phyloP scores from a whole-genome alignment of 1,140 invertebrate genomes.

The Littorina saxatilis region DNA sequence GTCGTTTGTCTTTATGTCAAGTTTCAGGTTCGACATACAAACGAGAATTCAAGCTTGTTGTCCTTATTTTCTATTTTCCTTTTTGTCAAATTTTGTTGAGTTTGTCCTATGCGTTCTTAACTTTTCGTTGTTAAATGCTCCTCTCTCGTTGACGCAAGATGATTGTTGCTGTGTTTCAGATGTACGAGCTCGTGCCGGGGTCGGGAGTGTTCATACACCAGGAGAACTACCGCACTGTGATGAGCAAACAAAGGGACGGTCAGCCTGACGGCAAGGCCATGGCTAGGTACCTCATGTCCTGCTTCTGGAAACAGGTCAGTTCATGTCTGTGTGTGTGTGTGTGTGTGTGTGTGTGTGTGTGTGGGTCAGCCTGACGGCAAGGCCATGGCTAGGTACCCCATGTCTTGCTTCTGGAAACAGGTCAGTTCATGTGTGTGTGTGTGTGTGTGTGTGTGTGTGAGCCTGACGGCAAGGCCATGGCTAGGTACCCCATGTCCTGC shows the following conservation, averaged over 20 bases:
- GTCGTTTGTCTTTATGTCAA: too few species aligned
- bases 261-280: constrained; percentile 49
- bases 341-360: neutral
- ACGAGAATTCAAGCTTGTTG: too few species aligned
- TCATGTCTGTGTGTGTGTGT: neutral
- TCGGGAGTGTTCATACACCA: constrained; percentile 48
- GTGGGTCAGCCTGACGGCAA: neutral
- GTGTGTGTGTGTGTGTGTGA: neutral
- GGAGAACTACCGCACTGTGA: constrained; percentile 46
- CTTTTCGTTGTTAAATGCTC: too few species aligned
- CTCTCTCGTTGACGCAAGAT: too few species aligned
- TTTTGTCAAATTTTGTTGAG: too few species aligned
- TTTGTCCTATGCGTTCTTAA: too few species aligned
- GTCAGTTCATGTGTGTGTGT: constrained; percentile 18
- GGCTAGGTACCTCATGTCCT: constrained; percentile 51
- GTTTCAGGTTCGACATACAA: too few species aligned
- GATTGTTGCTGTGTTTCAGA: constrained; percentile 36
- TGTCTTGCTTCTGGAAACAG: constrained; percentile 52
- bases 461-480: too few species aligned
- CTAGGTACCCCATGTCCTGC: too few species aligned
- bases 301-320: constrained; percentile 46
- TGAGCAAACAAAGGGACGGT: constrained; percentile 44
- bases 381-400: constrained; percentile 50
- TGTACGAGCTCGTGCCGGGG: constrained; percentile 45
- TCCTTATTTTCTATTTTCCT: too few species aligned